Percentiles rank a stretch among this genome's conserved stretches.
phyloP scores from a whole-genome alignment of 2,113 vertebrate species.

The Chloropsis cyanopogon region DNA sequence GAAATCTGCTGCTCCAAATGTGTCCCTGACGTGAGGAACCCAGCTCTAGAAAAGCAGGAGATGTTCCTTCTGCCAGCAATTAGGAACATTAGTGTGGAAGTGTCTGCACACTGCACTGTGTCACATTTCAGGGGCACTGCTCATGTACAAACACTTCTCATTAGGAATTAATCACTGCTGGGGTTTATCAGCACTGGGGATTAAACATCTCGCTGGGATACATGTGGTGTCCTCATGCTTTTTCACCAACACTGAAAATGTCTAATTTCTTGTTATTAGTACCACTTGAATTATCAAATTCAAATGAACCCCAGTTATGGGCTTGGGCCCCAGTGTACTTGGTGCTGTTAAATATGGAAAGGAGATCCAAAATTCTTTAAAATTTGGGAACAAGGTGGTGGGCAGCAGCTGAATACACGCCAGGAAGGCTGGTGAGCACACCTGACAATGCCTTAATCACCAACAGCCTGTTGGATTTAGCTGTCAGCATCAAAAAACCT shows the following conservation, averaged over 20 bases:
- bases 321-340: no score
- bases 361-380: neutral
- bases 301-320: neutral
- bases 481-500: neutral
- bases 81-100: neutral
- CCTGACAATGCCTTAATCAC: neutral
- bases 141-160: neutral
- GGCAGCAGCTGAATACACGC: neutral
- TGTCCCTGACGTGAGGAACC: neutral
- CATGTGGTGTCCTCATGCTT: neutral
- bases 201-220: neutral
- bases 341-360: neutral
- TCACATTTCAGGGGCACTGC: neutral
- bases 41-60: neutral
- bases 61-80: neutral
- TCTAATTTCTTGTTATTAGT: neutral
- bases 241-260: neutral
- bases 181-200: neutral
- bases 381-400: neutral
- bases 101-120: neutral
- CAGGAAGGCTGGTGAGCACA: neutral
- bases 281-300: neutral
- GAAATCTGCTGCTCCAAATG: neutral
- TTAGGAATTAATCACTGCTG: neutral
- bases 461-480: neutral